Base-by-base conservation (phyloP, 2,113 vertebrate genomes). In the Morone saxatilis region DNA sequence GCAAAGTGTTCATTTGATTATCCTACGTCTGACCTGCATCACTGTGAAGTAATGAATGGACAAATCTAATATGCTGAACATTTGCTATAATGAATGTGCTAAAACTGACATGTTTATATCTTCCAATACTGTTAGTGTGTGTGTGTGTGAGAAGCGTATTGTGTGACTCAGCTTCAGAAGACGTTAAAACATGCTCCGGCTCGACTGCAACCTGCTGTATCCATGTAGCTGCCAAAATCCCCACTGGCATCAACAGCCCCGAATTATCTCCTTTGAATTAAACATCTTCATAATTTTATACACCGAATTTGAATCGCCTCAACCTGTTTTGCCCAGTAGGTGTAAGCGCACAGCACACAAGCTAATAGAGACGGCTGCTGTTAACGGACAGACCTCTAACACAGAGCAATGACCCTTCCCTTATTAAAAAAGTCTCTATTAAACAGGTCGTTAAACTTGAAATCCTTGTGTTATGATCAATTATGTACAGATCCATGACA, bases 171-270 rank as follows among this genome's bases (percentile, higher is more conserved):
- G 40, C 41, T 22, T 45, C 20, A 25, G 41, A 66, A 16, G n/a
- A 22, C 12, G 3, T 12, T 47, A 16, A 45, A 47, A 66, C 43
- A 11, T 4, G 25, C 57, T 60, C 25, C 63, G 68, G 62, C 40
- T 67, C 51, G 22, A 68, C 63, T 22, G 62, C 65, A 19, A 61
- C 56, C 45, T 61, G 66, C 76, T 60, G 41, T 31, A 31, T 48
- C 48, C 47, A 51, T 38, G 20, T 19, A 57, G 38, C 60, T 72
- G 69, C 78, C 70, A 73, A 50, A 59, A 40, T 14, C 63, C 73
- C 81, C 74, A 4, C 59, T 13, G 73, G 74, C 81, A 65, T 62
- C 69, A 78, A 48, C 75, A 78, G 14, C 76, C 62, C 45, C 47
- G 54, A 36, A 68, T 45, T 17, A 78, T 66, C 61, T 53, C 61